Conservation (phyloP, 2,888 invertebrate genomes). For the Tipula confusa region DNA sequence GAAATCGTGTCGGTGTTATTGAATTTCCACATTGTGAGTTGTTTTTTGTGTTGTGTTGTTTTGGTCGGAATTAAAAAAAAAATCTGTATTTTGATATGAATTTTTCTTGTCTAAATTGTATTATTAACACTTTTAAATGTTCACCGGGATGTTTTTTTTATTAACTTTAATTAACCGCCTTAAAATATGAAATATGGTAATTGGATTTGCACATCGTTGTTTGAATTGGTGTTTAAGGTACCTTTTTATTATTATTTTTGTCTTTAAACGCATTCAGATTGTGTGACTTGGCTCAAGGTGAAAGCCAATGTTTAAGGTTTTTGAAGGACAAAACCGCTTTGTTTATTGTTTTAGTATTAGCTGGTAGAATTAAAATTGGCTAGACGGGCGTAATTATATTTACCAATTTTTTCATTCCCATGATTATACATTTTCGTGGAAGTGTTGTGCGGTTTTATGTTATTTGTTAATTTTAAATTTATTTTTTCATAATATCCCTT, state of each 20-base stretch:
- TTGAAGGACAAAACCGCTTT: not conserved
- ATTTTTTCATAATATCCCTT: too few species aligned
- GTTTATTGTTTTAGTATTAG: not conserved
- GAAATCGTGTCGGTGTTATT: not conserved
- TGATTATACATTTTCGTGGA: too few species aligned
- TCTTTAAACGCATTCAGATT: not conserved
- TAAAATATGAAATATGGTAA: not conserved
- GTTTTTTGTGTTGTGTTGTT: not conserved
- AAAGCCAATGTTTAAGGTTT: not conserved
- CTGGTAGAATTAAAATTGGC: slow-evolving; percentile 13
- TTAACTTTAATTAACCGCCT: not conserved
- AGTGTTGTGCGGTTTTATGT: too few species aligned
- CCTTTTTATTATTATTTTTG: not conserved
- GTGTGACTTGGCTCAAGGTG: not conserved
- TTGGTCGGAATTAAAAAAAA: not conserved
- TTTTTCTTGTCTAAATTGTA: not conserved
- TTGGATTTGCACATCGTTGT: not conserved
- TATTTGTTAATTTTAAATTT: too few species aligned
- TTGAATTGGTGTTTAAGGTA: not conserved
- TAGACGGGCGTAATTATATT: not conserved
- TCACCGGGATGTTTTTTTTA: not conserved
- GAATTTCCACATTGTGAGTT: not conserved
- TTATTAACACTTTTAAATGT: not conserved
- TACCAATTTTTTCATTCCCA: not conserved
- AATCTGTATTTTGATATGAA: not conserved